Conservation (phyloP, 2,113 vertebrate species). For the Laticauda laticaudata region DNA sequence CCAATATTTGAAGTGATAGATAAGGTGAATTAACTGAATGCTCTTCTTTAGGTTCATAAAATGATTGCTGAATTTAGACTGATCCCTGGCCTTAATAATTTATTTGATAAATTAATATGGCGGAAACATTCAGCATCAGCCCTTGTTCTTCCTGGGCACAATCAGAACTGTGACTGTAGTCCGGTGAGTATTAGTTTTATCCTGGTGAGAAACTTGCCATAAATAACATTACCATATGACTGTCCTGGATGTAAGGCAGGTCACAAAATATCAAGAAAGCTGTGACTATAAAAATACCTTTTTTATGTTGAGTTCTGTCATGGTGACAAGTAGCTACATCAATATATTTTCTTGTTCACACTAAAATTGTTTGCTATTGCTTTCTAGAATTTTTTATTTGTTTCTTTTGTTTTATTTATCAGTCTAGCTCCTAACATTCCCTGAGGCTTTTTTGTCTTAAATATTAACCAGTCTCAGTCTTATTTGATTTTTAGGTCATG, state of each 20-base stretch:
- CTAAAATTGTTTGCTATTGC: background rate
- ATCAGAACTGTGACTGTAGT: constrained; percentile 98
- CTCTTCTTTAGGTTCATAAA: constrained; percentile 85
- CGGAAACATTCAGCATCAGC: constrained; percentile 89
- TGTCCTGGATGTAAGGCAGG: background rate
- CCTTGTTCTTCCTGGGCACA: constrained; percentile 92
- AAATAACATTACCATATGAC: background rate
- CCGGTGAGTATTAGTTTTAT: constrained; percentile 76
- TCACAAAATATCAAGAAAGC: background rate
- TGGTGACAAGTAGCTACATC: background rate
- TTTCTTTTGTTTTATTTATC: background rate
- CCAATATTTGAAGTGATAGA: background rate
- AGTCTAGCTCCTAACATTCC: background rate
- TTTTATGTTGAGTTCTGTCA: background rate
- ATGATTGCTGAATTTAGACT: constrained; percentile 96
- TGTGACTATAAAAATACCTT: background rate
- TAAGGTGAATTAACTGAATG: background rate
- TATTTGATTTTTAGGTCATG: background rate
- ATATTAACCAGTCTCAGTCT: background rate
- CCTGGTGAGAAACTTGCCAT: background rate
- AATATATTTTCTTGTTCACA: background rate
- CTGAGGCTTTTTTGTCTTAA: background rate
- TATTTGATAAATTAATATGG: constrained; percentile 99
- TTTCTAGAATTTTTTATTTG: background rate
- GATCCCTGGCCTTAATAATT: constrained; percentile 96